phyloP scores from a whole-genome alignment of 1,140 invertebrate species.

The Diorhabda sublineata region DNA sequence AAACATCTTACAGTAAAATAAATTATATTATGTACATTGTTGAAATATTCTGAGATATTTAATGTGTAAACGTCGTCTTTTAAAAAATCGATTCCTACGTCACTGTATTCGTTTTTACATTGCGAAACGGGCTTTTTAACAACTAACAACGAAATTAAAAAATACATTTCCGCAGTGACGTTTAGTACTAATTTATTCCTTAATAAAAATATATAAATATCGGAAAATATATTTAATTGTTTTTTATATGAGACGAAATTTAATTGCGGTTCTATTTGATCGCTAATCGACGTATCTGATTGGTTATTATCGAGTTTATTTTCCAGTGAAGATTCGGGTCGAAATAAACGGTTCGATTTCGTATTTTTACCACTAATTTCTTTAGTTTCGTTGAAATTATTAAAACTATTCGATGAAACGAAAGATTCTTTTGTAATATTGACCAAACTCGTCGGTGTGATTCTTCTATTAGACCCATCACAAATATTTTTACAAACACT shows the following conservation, averaged over 20 bases:
- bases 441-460: conserved; percentile 41
- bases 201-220: conserved; percentile 50
- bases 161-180: conserved; percentile 57
- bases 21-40: conserved; percentile 55
- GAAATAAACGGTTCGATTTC: too few relatives aligned
- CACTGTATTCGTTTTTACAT: conserved; percentile 9
- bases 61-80: conserved; percentile 9
- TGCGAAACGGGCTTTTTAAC: conserved; percentile 25
- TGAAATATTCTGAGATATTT: conserved; percentile 29
- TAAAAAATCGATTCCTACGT: conserved; percentile 26
- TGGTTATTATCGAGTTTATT: too few relatives aligned
- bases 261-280: conserved; percentile 39
- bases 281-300: background rate
- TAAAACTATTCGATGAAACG: conserved; percentile 35
- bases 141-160: conserved; percentile 53
- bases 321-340: too few relatives aligned
- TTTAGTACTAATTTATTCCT: conserved; percentile 53
- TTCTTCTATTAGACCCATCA: conserved; percentile 28
- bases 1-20: conserved; percentile 58
- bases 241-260: conserved; percentile 45
- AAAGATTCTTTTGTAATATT: conserved; percentile 23
- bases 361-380: conserved; percentile 20
- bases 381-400: conserved; percentile 30
- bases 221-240: conserved; percentile 47
- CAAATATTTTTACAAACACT: conserved; percentile 8